Conservation (phyloP, 2,888 invertebrate species). For the Ctena decussata region DNA sequence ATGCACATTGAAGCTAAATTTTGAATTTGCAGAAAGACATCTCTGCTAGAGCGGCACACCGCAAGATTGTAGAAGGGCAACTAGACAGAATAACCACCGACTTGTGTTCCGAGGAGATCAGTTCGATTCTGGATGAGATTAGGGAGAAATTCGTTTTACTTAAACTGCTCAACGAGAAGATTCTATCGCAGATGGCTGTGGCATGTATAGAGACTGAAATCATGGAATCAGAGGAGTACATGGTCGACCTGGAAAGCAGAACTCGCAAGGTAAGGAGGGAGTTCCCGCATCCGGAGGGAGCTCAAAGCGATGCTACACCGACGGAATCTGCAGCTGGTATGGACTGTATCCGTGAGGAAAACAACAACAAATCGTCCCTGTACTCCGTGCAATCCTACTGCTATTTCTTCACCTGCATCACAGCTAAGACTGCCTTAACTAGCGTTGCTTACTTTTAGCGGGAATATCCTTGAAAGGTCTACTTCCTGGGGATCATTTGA, state of each 20-base stretch:
- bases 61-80: not conserved
- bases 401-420: not conserved
- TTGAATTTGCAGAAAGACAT: not conserved
- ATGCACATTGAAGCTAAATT: too few species aligned
- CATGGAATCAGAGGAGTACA: not conserved
- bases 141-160: not conserved
- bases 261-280: not conserved
- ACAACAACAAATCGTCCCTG: not conserved
- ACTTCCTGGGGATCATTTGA: conserved; percentile 21
- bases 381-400: too few species aligned
- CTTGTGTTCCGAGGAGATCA: conserved; percentile 1
- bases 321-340: not conserved
- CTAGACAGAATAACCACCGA: not conserved
- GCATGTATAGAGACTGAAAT: not conserved
- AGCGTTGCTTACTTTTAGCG: conserved; percentile 4
- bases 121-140: not conserved
- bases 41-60: not conserved
- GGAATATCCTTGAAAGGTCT: conserved; percentile 9
- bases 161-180: not conserved
- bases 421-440: conserved; percentile 19
- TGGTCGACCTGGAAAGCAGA: not conserved
- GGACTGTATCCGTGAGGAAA: not conserved
- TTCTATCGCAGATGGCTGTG: not conserved
- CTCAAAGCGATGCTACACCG: not conserved
- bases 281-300: not conserved